Evolutionary conservation across 2,113 vertebrate genomes (phyloP), one percentile per base, ranked within the genome.

Genomic region (Atlantisia rogersi): DNA sequence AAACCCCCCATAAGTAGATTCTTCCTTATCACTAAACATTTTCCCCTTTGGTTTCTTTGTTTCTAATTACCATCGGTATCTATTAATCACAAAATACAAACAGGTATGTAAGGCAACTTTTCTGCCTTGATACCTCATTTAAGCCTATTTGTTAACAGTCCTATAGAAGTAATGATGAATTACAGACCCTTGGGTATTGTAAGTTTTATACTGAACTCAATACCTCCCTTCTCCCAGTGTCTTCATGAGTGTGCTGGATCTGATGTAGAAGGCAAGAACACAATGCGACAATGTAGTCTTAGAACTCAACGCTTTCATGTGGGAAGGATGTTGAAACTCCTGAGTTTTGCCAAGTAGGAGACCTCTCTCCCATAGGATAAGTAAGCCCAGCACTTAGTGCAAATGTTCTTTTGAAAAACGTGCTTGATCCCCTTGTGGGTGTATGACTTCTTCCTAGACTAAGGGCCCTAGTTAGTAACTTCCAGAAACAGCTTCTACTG

Each of bases 211-310:
- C 20, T 58, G 69, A 39, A 44, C 11, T 82, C 21, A 2, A 22
- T 25, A 10, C 13, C 17, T 42, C 22, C 22, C 15, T 84, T 63
- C 13, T 65, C 79, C 11, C 60, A n/a, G 21, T 29, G 32, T 31
- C 31, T 83, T 20, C 8, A 1, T 2, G 16, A 11, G 8, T 10
- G 15, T 44, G 42, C 44, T 53, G 50, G 25, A 24, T 40, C 22
- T 62, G 48, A 18, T 29, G 16, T 3, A n/a, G 37, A 35, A 71
- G 20, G 37, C 16, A 65, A 55, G n/a, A 67, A 32, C 19, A 6
- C 1, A 2, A 0, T 19, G 4, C 25, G 59, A 6, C 31, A 67
- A 26, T 53, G 63, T 2, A 10, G 18, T 29, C n/a, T 31, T 11
- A 15, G 37, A 12, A 4, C 14, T 56, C 55, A 62, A 1, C 59